These are phyloP conservation scores for Osmerus eperlanus DNA, from an alignment of 2,113 vertebrate genomes.

Conservation along the genomic window DNA sequence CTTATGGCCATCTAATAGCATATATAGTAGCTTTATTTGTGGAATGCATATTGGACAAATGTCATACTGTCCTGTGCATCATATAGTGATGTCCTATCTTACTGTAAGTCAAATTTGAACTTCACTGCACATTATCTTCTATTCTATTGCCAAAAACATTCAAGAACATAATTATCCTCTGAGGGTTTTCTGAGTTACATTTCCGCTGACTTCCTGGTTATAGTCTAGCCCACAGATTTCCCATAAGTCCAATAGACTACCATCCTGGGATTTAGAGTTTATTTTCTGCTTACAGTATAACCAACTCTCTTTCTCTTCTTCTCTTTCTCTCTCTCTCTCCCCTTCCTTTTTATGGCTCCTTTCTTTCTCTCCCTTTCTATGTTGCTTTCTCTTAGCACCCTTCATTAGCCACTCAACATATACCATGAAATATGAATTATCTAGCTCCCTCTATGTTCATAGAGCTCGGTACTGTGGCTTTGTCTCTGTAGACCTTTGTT, in stretches of 20 bases:
- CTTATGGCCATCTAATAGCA: too few relatives aligned
- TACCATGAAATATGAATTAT: background rate
- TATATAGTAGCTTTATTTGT: too few relatives aligned
- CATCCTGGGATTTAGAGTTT: too few relatives aligned
- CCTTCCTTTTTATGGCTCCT: background rate
- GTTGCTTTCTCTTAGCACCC: background rate
- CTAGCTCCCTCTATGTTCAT: background rate
- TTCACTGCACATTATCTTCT: constrained; percentile 18
- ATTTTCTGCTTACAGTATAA: background rate
- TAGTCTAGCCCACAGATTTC: background rate
- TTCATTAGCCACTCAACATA: background rate
- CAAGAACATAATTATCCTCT: constrained; percentile 8
- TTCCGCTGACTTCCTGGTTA: constrained; percentile 10
- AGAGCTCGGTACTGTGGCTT: background rate
- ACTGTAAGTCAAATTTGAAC: background rate
- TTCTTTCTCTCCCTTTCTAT: background rate
- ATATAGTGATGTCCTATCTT: too few relatives aligned
- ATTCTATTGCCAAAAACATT: constrained; percentile 21
- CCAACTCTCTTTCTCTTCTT: background rate
- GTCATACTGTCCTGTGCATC: too few relatives aligned
- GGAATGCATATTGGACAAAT: too few relatives aligned
- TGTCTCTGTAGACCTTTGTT: constrained; percentile 10
- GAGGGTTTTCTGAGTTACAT: background rate
- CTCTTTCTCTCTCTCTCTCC: background rate
- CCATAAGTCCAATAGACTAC: background rate